Evolutionary conservation across 2,113 vertebrate species (phyloP).

Genomic region (Ellobius talpinus): DNA sequence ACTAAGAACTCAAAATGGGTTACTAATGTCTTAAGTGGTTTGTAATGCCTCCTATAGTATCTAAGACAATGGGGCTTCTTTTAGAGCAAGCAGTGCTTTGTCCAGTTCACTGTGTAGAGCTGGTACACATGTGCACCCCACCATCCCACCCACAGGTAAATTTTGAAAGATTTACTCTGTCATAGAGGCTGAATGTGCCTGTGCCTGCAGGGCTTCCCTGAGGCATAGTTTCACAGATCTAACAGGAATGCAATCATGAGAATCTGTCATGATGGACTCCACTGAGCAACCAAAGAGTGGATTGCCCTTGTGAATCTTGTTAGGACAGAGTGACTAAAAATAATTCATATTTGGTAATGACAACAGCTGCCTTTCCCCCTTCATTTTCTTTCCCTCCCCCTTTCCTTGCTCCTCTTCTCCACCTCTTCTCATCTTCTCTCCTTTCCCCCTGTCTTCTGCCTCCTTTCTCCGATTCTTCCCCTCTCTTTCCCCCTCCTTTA

Average conservation of each 20-base stretch:
- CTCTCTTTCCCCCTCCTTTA: too few species aligned
- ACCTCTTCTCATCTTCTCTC: background rate
- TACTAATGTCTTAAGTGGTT: background rate
- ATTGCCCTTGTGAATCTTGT: background rate
- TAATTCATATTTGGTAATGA: background rate
- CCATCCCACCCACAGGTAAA: background rate
- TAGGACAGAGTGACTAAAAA: background rate
- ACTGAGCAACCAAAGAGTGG: background rate
- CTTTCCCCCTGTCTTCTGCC: rapidly evolving
- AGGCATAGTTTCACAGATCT: background rate
- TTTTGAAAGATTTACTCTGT: background rate
- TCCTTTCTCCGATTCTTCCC: rapidly evolving
- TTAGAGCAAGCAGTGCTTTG: background rate
- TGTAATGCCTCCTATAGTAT: background rate
- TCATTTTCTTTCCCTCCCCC: too few species aligned
- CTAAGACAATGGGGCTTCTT: background rate
- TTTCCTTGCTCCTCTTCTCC: too few species aligned
- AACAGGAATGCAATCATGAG: background rate
- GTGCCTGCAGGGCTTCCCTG: background rate
- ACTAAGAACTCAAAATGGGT: background rate
- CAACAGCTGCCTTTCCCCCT: background rate
- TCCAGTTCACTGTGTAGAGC: background rate
- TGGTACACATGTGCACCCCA: background rate
- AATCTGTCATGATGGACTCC: background rate
- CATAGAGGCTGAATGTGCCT: background rate